These are phyloP conservation scores for Austrofundulus limnaeus DNA, from an alignment of 2,113 vertebrate genomes.

Conservation along the genomic window DNA sequence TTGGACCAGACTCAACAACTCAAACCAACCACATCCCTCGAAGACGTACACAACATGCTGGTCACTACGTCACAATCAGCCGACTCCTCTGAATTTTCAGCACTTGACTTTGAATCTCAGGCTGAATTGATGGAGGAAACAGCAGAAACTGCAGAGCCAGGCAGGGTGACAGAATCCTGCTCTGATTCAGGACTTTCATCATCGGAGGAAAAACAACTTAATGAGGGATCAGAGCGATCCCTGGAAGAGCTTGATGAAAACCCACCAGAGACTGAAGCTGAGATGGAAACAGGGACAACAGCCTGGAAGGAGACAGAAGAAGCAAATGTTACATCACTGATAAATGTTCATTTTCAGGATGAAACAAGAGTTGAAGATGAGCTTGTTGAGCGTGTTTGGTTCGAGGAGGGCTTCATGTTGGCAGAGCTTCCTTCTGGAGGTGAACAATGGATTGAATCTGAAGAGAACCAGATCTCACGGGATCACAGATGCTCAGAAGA, in stretches of 20 bases:
- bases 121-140: conserved; percentile 2
- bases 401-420: background rate
- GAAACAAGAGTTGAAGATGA: conserved; percentile 9
- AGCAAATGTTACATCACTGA: background rate
- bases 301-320: background rate
- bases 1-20: conserved; percentile 9
- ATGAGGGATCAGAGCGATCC: background rate
- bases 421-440: conserved; percentile 5
- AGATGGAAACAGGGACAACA: background rate
- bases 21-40: conserved; percentile 5
- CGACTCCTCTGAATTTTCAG: background rate
- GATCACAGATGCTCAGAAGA: conserved; percentile 1
- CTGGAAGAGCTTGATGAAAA: conserved; percentile 4
- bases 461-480: background rate
- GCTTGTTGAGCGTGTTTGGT: conserved; percentile 8
- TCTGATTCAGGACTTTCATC: background rate
- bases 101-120: background rate
- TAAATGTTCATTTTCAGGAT: background rate
- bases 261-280: background rate
- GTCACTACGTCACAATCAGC: background rate
- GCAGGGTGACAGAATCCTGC: background rate
- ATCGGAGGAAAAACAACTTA: background rate
- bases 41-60: background rate
- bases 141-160: background rate
- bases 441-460: background rate